These are phyloP conservation scores for Corydoras sp. DNA, from an alignment of 2,113 vertebrate genomes.

Conservation along the genomic window DNA sequence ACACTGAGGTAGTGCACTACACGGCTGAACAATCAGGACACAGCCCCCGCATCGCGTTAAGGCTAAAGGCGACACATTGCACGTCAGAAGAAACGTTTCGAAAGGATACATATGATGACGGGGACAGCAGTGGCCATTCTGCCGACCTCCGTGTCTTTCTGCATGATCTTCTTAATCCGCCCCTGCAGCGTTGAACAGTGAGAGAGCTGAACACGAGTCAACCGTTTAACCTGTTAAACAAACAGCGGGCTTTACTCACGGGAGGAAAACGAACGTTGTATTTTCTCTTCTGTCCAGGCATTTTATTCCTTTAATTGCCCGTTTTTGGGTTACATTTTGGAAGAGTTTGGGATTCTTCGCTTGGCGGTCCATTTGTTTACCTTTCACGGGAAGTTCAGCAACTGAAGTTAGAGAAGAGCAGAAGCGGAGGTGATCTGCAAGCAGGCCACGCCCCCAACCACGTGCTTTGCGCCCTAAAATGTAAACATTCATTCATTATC, in stretches of 20 bases:
- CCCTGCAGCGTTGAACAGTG: conserved; percentile 44
- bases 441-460: conserved; percentile 19
- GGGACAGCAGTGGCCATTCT: conserved; percentile 65
- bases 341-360: conserved; percentile 25
- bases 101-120: conserved; percentile 69
- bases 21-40: too few relatives aligned
- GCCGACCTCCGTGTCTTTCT: conserved; percentile 68
- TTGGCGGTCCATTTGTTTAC: conserved; percentile 66
- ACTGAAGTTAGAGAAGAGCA: conserved; percentile 22
- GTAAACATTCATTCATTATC: not conserved
- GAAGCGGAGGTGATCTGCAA: conserved; percentile 9
- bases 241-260: conserved; percentile 50
- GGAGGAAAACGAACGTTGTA: conserved; percentile 65
- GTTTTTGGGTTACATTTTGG: conserved; percentile 41
- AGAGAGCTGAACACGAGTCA: not conserved
- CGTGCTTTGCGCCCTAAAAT: not conserved
- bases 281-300: conserved; percentile 63
- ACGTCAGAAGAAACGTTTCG: not conserved
- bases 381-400: conserved; percentile 49
- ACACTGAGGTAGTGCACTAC: too few relatives aligned
- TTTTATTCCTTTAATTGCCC: conserved; percentile 39
- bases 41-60: too few relatives aligned
- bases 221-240: not conserved
- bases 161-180: conserved; percentile 71
- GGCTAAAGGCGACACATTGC: too few relatives aligned